These are phyloP conservation scores for Torymus aiolomorphi DNA, from an alignment of 2,888 invertebrate species.

Conservation along the genomic window DNA sequence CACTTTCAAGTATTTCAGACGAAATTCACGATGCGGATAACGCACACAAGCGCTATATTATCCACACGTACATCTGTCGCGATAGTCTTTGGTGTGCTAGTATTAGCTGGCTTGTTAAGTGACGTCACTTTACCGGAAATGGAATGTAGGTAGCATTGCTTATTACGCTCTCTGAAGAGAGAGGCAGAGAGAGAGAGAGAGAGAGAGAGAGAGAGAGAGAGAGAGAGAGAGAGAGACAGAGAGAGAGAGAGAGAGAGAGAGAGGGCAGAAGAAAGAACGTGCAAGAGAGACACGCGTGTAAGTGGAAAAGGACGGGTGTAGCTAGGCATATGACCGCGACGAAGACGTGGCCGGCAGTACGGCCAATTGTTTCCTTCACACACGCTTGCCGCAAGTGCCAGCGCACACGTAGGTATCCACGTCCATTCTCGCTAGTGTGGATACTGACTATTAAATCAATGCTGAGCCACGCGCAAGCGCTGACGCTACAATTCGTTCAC, in stretches of 20 bases:
- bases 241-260: conserved; percentile 14
- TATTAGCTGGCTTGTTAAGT: conserved; percentile 69
- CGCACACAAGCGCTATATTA: background rate
- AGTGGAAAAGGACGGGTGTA: conserved; percentile 22
- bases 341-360: conserved; percentile 56
- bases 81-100: background rate
- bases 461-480: conserved; percentile 70
- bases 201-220: conserved; percentile 32
- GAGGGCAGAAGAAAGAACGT: background rate
- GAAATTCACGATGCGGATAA: too few species aligned
- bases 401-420: conserved; percentile 66
- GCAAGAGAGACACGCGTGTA: background rate
- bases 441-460: conserved; percentile 74
- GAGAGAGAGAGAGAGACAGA: conserved; percentile 12
- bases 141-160: conserved; percentile 75
- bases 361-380: conserved; percentile 75
- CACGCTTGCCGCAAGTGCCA: conserved; percentile 71
- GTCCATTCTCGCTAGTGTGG: conserved; percentile 68
- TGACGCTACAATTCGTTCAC: conserved; percentile 71
- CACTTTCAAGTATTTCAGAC: too few species aligned
- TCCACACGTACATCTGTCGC: too few species aligned
- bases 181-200: conserved; percentile 54
- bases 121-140: conserved; percentile 75
- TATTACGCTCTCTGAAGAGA: conserved; percentile 70
- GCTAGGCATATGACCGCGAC: conserved; percentile 9